phyloP scores from a whole-genome alignment of 2,888 invertebrate genomes.

The Drosophila bunnanda region DNA sequence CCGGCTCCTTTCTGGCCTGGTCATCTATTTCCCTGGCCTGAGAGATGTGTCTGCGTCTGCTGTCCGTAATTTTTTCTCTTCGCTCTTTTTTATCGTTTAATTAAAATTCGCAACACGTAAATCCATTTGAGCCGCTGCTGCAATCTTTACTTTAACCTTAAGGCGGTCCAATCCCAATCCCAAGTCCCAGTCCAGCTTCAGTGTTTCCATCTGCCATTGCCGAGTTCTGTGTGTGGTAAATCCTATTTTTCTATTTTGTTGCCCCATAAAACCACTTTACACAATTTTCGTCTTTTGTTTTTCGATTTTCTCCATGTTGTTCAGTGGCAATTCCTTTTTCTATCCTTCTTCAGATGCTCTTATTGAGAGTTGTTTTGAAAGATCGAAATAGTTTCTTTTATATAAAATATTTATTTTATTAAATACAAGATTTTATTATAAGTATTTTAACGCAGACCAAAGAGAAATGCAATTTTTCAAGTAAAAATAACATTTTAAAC shows the following conservation, averaged over 20 bases:
- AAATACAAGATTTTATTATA: neutral
- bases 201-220: conserved; percentile 17
- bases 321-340: conserved; percentile 43
- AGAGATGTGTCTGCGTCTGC: conserved; percentile 57
- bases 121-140: conserved; percentile 81
- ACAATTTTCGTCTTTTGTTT: conserved; percentile 81
- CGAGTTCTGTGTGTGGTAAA: conserved; percentile 65
- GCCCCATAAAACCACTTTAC: conserved; percentile 81
- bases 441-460: neutral
- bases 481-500: neutral
- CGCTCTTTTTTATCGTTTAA: conserved; percentile 77
- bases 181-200: conserved; percentile 23
- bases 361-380: neutral
- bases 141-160: conserved; percentile 80
- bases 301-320: conserved; percentile 71
- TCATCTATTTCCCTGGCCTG: conserved; percentile 64
- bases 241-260: conserved; percentile 81
- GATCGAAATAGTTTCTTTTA: rapidly evolving
- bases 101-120: conserved; percentile 82
- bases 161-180: conserved; percentile 61
- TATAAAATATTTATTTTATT: neutral
- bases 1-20: conserved; percentile 26
- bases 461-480: neutral
- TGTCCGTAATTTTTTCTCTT: conserved; percentile 44
- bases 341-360: conserved; percentile 24